A percentile compares a stretch with the other conserved stretches of the same genome.
phyloP scores from a whole-genome alignment of 2,113 vertebrate genomes.

The Arvicanthis niloticus region DNA sequence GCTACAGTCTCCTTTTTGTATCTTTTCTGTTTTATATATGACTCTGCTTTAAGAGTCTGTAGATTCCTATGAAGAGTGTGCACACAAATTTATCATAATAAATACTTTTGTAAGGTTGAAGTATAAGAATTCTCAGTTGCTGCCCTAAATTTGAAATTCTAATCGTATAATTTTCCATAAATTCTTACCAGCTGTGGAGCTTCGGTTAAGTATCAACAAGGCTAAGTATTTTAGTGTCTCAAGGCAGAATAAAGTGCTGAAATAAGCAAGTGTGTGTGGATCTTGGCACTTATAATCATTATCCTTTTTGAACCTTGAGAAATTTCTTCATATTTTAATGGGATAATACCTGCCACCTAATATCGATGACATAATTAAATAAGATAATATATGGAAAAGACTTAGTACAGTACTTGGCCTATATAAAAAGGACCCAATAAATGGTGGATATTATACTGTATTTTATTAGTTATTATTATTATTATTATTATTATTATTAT shows the following conservation, averaged over 20 bases:
- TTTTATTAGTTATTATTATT: background rate
- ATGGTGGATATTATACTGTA: background rate
- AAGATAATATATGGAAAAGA: slow-evolving; percentile 33
- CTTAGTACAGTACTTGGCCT: background rate
- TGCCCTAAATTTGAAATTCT: slow-evolving; percentile 79
- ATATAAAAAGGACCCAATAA: background rate
- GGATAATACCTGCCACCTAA: slow-evolving; percentile 44
- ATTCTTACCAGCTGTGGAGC: slow-evolving; percentile 63
- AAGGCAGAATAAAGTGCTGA: slow-evolving; percentile 55
- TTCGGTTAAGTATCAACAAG: slow-evolving; percentile 70
- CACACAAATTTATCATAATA: slow-evolving; percentile 72
- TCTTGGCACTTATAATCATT: slow-evolving; percentile 45
- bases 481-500: background rate
- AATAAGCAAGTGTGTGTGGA: slow-evolving; percentile 45
- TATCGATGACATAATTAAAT: slow-evolving; percentile 38
- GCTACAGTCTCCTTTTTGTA: background rate
- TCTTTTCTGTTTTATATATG: slow-evolving; percentile 52
- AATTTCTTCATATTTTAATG: slow-evolving; percentile 61
- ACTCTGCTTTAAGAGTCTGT: slow-evolving; percentile 38
- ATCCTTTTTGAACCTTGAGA: slow-evolving; percentile 53
- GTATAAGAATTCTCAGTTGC: slow-evolving; percentile 72
- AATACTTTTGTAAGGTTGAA: slow-evolving; percentile 75
- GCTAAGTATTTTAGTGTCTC: slow-evolving; percentile 61
- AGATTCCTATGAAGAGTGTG: slow-evolving; percentile 56
- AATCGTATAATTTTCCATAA: slow-evolving; percentile 73